Evolutionary conservation across 2,797 vertebrate genomes (phyloP), one percentile per base, ranked within the genome.

Genomic region (Pipistrellus pipistrellus): DNA sequence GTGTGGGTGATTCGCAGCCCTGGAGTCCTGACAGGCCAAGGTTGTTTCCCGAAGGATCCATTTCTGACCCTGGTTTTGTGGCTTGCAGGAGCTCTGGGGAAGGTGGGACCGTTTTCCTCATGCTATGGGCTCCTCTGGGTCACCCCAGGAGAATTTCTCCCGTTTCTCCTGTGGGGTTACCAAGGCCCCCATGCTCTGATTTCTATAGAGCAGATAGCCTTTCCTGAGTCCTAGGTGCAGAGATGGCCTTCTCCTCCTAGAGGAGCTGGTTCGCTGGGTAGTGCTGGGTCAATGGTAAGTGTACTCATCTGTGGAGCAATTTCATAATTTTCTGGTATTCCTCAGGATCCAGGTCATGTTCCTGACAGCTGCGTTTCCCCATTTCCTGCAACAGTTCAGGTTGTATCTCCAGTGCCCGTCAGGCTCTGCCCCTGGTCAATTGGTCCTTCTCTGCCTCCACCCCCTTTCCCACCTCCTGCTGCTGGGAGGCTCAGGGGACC

Each of bases 401-500:
- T 66, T 35, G 64, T 38, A 13, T 64, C n/a, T 76, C 23, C 85
- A 5, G 17, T 15, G 57, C 57, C 12, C 9, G 1, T 9, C 15
- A 27, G 87, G 41, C 38, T 25, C 53, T 62, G 68, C 27, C 21
- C 4, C 4, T 44, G 30, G 59, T 30, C 14, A 25, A 48, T 20
- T 66, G 23, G 21, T 62, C 68, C 59, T 17, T 18, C 85, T 12
- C 6, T 0, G 55, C 59, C 77, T 32, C 7, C 1, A 0, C 32
- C 17, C 4, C 51, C 30, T 8, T 18, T 1, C 23, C 41, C 2
- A 0, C 9, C 18, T n/a, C 10, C 6, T 13, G 32, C 11, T 15
- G 25, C 17, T 4, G 18, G 21, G 18, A 2, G 51, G 48, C 8
- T 10, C 3, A 0, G 1, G 55, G 30, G 27, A 48, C 41, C 41